Percentiles rank a stretch among this genome's conserved stretches.
phyloP scores from a whole-genome alignment of 2,888 invertebrate genomes.

The Fissipunctia ypsillon region DNA sequence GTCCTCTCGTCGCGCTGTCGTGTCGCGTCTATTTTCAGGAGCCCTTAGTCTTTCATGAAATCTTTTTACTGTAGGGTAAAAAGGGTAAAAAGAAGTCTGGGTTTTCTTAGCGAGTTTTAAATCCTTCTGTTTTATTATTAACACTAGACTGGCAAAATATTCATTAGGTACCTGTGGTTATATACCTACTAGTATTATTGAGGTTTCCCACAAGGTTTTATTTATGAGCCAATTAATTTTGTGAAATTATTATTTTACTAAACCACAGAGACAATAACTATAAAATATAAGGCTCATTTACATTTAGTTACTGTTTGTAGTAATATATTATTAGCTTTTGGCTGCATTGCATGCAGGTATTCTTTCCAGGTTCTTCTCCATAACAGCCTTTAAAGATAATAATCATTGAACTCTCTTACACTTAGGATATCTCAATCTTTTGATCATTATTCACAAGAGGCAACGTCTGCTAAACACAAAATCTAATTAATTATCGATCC shows the following conservation, averaged over 20 bases:
- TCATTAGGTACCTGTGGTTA: slow-evolving; percentile 8
- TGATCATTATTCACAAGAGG: neutral
- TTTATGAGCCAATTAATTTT: slow-evolving; percentile 26
- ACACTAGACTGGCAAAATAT: neutral
- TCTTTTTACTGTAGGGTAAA: neutral
- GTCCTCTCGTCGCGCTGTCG: too few relatives aligned
- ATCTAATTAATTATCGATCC: neutral
- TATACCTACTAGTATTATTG: slow-evolving; percentile 3
- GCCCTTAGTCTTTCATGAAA: too few relatives aligned
- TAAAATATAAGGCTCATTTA: slow-evolving; percentile 9
- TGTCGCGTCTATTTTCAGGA: too few relatives aligned
- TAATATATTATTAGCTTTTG: too few relatives aligned
- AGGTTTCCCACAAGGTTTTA: neutral
- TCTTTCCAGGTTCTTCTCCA: neutral
- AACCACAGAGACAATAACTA: slow-evolving; percentile 13
- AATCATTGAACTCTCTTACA: neutral
- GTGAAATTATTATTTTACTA: slow-evolving; percentile 18
- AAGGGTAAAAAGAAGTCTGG: neutral
- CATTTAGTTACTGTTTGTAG: neutral
- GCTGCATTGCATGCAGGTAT: neutral
- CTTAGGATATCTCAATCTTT: neutral
- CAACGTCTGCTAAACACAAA: neutral
- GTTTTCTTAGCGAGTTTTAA: neutral
- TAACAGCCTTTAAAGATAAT: neutral
- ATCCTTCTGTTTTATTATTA: neutral